Base-by-base conservation (phyloP, 2,888 invertebrate genomes). In the Nudaria mundana region DNA sequence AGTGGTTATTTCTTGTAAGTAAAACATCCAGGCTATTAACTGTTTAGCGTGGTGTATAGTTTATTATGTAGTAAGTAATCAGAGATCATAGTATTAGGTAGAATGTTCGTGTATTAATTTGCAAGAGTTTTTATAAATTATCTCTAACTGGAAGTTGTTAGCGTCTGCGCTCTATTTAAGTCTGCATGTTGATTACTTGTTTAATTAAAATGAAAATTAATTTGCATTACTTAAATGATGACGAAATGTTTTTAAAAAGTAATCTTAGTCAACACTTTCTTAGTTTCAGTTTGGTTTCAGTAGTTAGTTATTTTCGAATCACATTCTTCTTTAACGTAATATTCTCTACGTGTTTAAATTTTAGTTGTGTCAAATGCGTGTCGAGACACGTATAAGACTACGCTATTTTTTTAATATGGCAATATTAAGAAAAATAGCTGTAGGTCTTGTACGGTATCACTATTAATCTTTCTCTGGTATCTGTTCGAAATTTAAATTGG, bases 11-110 rank as follows among this genome's bases (percentile, higher is more conserved):
- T 45, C 29, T 61, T 37, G 43, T 56, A 52, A 57, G 52, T 47
- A 48, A 49, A 51, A 48, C 52, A 63, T 63, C 52, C 57, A 37
- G 63, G 60, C 52, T 61, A 52, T 46, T 58, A 52, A 52, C 62
- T 49, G 52, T 46, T 44, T 31, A 37, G 15, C 10, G 18, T 11
- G 13, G 14, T 39, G 16, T 24, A 29, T 29, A 23, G 29, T n/a
- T n/a, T n/a, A 33, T 30, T 14, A 41, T 37, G 25, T 37, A 24
- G 33, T 28, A n/a, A 33, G 24, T 28, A n/a, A 33, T 37, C 23
- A 28, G 28, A 24, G 34, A 35, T 31, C 36, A 26, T 14, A 4
- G 31, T 37, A 25, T 30, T 20, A 37, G 20, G 25, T 30, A 12
- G 15, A 12, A 10, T 42, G 33, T 32, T 32, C 16, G 24, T 32